Evolutionary conservation across 2,888 invertebrate species (phyloP).

Genomic region (Sisyra nigra): DNA sequence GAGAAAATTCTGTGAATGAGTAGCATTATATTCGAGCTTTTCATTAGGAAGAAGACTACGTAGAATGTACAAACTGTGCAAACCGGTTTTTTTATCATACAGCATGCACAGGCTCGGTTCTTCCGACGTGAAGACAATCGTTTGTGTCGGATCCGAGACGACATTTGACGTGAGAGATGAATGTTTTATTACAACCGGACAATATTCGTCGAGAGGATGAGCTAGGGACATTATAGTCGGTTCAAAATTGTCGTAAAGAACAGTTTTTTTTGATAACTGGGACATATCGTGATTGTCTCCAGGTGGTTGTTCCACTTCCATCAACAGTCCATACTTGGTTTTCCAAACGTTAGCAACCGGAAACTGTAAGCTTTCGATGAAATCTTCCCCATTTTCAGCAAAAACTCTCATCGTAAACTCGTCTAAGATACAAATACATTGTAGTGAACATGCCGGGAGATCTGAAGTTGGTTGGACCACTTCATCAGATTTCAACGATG

Average conservation of each 20-base stretch:
- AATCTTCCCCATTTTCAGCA: conserved; percentile 67
- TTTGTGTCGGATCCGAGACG: conserved; percentile 41
- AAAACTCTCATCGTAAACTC: conserved; percentile 61
- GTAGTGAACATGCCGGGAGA: conserved; percentile 25
- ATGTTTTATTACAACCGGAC: conserved; percentile 62
- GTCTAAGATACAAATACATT: conserved; percentile 59
- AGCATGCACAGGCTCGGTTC: conserved; percentile 68
- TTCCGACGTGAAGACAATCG: conserved; percentile 58
- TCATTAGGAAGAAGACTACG: conserved; percentile 63
- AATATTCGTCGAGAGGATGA: conserved; percentile 83
- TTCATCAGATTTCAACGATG: conserved; percentile 23
- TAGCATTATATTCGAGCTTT: conserved; percentile 24
- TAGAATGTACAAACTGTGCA: conserved; percentile 70
- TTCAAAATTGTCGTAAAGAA: background rate
- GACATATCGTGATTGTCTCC: background rate
- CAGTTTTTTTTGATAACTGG: background rate
- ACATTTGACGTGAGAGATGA: conserved; percentile 38
- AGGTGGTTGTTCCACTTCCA: conserved; percentile 48
- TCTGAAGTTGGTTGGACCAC: too few species aligned
- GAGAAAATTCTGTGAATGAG: background rate
- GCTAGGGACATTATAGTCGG: conserved; percentile 74
- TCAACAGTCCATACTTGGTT: conserved; percentile 67
- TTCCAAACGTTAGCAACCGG: conserved; percentile 71
- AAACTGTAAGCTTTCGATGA: conserved; percentile 61
- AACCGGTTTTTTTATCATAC: conserved; percentile 58